Conservation (phyloP, 1,140 invertebrate species). For the Calycopis cecrops region DNA sequence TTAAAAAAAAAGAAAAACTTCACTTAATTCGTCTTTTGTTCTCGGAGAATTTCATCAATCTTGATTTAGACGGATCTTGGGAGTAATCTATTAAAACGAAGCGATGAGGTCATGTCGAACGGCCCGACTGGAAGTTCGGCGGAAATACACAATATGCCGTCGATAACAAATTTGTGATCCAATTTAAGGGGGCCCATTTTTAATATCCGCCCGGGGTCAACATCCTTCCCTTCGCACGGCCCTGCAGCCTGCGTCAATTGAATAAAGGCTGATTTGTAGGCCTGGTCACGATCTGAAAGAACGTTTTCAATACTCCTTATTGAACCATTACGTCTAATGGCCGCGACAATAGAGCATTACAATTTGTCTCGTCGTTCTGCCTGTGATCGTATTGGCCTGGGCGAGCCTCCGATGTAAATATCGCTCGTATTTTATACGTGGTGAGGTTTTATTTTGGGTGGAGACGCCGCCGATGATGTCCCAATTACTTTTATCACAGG, state of each 20-base stretch:
- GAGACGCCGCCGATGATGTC: slow-evolving; percentile 30
- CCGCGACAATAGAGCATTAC: slow-evolving; percentile 66
- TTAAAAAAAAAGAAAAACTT: slow-evolving; percentile 39
- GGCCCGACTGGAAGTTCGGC: slow-evolving; percentile 36
- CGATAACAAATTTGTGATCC: slow-evolving; percentile 57
- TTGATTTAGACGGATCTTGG: slow-evolving; percentile 34
- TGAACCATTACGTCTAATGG: slow-evolving; percentile 66
- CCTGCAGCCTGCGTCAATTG: slow-evolving; percentile 53
- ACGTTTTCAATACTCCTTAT: slow-evolving; percentile 69
- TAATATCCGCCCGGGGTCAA: slow-evolving; percentile 65
- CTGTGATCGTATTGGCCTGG: slow-evolving; percentile 31
- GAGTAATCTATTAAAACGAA: slow-evolving; percentile 17
- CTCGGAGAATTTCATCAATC: slow-evolving; percentile 40
- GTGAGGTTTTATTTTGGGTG: slow-evolving; percentile 39
- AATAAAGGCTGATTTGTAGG: slow-evolving; percentile 61
- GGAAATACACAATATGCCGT: slow-evolving; percentile 53
- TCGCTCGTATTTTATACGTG: slow-evolving; percentile 42
- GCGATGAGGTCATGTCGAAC: slow-evolving; percentile 36
- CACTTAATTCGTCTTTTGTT: slow-evolving; percentile 32
- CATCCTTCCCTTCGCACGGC: slow-evolving; percentile 56
- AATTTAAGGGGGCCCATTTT: slow-evolving; percentile 65
- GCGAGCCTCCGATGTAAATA: slow-evolving; percentile 31
- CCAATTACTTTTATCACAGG: slow-evolving; percentile 65
- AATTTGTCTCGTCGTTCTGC: slow-evolving; percentile 57
- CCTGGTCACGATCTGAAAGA: slow-evolving; percentile 50